phyloP scores from a whole-genome alignment of 2,888 invertebrate genomes.

The Xestia rhomboidea region DNA sequence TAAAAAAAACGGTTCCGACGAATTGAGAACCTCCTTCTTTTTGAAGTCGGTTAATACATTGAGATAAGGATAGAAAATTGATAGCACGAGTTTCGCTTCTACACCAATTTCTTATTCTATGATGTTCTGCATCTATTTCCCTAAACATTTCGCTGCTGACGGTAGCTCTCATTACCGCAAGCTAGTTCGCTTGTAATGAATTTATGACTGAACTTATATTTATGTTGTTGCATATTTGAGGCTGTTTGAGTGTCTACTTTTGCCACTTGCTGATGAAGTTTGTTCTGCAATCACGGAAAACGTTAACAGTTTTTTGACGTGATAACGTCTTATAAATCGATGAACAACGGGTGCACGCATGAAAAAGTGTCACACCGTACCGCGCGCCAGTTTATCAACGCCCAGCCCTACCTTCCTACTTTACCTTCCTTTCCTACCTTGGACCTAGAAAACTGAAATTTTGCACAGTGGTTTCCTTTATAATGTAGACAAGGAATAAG shows the following conservation, averaged over 20 bases:
- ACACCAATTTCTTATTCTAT: not conserved
- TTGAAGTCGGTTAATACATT: no score
- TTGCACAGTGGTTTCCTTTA: no score
- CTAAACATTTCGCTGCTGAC: constrained; percentile 38
- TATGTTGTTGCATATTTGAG: constrained; percentile 17
- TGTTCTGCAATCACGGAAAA: not conserved
- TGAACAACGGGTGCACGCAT: no score
- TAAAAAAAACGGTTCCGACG: no score
- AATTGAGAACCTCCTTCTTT: no score
- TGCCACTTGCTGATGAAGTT: not conserved
- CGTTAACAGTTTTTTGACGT: not conserved
- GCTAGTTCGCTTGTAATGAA: constrained; percentile 56
- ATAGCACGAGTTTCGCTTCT: not conserved
- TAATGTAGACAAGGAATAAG: no score
- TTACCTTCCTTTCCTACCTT: no score
- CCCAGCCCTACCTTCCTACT: no score
- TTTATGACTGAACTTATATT: constrained; percentile 52
- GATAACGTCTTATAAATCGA: no score
- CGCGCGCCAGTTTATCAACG: no score
- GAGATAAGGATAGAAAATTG: not conserved
- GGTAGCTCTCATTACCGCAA: constrained; percentile 46
- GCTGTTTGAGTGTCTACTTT: constrained; percentile 1
- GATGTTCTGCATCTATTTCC: not conserved
- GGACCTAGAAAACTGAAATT: no score
- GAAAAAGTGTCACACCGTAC: no score